A percentile compares a stretch with the other conserved stretches of the same genome.
phyloP scores from a whole-genome alignment of 2,888 invertebrate genomes.

The Parnassius mnemosyne region DNA sequence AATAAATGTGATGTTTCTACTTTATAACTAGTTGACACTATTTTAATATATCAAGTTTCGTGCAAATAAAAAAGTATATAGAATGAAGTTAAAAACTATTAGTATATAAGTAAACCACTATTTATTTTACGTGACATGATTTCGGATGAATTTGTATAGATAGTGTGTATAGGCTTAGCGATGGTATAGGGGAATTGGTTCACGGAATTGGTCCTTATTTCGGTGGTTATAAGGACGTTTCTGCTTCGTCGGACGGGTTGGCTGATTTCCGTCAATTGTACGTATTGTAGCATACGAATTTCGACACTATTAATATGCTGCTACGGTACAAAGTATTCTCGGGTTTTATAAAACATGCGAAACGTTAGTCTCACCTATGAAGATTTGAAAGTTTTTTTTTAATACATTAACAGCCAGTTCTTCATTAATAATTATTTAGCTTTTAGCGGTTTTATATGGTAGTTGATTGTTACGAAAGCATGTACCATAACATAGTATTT shows the following conservation, averaged over 20 bases:
- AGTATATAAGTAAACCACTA: conserved; percentile 66
- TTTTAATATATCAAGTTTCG: conserved; percentile 68
- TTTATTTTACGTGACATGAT: conserved; percentile 55
- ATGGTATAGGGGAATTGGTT: conserved; percentile 31
- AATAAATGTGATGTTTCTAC: conserved; percentile 67
- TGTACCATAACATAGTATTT: conserved; percentile 4
- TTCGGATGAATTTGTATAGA: conserved; percentile 54
- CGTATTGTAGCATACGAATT: conserved; percentile 13
- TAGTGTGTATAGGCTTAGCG: conserved; percentile 31
- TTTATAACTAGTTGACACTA: conserved; percentile 64
- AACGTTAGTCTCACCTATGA: neutral
- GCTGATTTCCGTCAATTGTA: conserved; percentile 16
- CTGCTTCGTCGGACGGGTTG: conserved; percentile 35
- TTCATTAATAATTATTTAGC: conserved; percentile 24
- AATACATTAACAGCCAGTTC: conserved; percentile 29
- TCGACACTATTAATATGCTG: conserved; percentile 8
- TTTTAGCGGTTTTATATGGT: conserved; percentile 19
- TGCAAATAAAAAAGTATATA: conserved; percentile 49
- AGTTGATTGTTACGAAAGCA: conserved; percentile 10
- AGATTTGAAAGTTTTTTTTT: conserved; percentile 12
- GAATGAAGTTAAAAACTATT: conserved; percentile 71
- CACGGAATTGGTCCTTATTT: conserved; percentile 33
- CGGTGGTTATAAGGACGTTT: conserved; percentile 30
- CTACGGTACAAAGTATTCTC: conserved; percentile 2
- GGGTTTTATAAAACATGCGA: neutral